phyloP scores from a whole-genome alignment of 2,113 vertebrate species.

The Brachyistius frenatus region DNA sequence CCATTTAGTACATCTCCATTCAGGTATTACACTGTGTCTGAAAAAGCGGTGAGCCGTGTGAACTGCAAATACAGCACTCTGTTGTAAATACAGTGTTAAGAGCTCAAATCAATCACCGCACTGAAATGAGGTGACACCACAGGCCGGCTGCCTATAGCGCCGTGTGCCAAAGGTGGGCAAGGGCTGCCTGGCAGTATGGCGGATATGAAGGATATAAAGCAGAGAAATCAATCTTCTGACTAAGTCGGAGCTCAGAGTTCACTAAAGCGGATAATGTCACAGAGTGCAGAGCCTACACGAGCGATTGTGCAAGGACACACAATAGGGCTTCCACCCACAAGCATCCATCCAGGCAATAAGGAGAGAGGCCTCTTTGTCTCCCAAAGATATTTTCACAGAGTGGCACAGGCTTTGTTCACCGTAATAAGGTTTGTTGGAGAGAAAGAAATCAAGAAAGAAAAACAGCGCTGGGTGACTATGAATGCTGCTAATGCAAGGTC shows the following conservation, averaged over 20 bases:
- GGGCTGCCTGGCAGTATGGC: slow-evolving; percentile 36
- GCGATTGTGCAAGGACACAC: slow-evolving; percentile 65
- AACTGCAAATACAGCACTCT: slow-evolving; percentile 57
- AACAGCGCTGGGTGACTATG: not conserved
- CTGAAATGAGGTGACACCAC: slow-evolving; percentile 59
- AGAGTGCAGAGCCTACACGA: slow-evolving; percentile 52
- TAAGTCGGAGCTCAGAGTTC: slow-evolving; percentile 59
- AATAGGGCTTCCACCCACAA: slow-evolving; percentile 66
- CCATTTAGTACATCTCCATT: slow-evolving; percentile 40
- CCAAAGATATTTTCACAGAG: slow-evolving; percentile 34
- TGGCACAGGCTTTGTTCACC: slow-evolving; percentile 29
- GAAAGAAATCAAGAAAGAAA: not conserved
- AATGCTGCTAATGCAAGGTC: not conserved
- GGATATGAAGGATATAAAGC: slow-evolving; percentile 62
- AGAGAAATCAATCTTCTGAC: slow-evolving; percentile 72
- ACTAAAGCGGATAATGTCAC: slow-evolving; percentile 65
- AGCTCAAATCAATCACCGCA: slow-evolving; percentile 69
- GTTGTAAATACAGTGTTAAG: slow-evolving; percentile 50
- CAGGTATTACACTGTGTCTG: slow-evolving; percentile 34
- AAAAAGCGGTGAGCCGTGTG: slow-evolving; percentile 57
- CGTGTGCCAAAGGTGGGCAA: slow-evolving; percentile 60
- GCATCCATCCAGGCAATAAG: slow-evolving; percentile 47
- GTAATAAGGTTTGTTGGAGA: slow-evolving; percentile 13
- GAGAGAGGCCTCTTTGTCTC: slow-evolving; percentile 47
- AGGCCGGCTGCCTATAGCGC: slow-evolving; percentile 50